Evolutionary conservation across 2,888 invertebrate genomes (phyloP).

Genomic region (Allacma fusca): DNA sequence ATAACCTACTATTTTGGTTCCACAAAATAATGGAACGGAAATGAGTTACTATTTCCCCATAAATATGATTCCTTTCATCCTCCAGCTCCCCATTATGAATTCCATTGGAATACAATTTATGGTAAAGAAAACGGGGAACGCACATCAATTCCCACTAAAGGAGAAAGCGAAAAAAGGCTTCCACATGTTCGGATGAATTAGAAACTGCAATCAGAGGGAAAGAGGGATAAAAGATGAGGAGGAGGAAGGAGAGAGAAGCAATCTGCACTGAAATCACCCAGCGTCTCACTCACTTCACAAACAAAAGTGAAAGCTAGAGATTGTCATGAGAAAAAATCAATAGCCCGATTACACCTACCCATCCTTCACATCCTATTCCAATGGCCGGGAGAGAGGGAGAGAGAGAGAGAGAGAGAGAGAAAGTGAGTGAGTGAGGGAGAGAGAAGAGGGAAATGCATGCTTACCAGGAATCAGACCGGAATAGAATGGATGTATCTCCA

Average conservation of each 20-base stretch:
- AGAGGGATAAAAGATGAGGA: background rate
- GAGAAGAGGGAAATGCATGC: background rate
- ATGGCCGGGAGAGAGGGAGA: background rate
- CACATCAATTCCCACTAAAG: no score
- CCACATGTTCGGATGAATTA: background rate
- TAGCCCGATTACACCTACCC: background rate
- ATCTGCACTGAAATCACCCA: background rate
- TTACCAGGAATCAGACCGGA: conserved; percentile 10
- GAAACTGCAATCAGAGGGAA: conserved; percentile 2
- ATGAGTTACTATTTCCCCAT: no score
- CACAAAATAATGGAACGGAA: no score
- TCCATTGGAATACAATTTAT: no score
- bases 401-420: background rate
- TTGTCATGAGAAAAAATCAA: conserved; percentile 12
- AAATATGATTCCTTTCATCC: no score
- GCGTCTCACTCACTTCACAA: conserved; percentile 7
- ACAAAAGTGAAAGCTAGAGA: conserved; percentile 13
- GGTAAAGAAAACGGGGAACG: no score
- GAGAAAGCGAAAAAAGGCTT: no score
- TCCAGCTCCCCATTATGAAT: no score
- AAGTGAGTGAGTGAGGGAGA: no score
- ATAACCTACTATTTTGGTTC: no score
- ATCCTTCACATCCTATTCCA: background rate
- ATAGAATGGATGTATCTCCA: background rate
- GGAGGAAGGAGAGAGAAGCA: background rate